These are phyloP conservation scores for Pomatostomus ruficeps DNA, from an alignment of 2,113 vertebrate species.

Conservation along the genomic window DNA sequence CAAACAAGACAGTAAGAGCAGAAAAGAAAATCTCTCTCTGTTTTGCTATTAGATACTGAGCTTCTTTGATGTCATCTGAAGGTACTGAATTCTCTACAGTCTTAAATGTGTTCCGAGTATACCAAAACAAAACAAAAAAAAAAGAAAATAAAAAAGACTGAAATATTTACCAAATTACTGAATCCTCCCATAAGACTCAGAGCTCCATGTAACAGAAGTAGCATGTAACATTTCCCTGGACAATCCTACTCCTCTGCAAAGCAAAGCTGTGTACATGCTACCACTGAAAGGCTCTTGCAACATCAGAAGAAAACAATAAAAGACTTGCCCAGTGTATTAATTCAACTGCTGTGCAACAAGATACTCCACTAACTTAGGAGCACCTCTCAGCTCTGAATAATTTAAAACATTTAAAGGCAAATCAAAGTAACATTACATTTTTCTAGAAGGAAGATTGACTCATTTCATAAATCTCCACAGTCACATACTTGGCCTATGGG, in stretches of 20 bases:
- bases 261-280: not conserved
- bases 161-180: not conserved
- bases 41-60: not conserved
- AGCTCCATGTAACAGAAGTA: not conserved
- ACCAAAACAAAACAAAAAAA: not conserved
- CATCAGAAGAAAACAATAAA: not conserved
- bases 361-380: not conserved
- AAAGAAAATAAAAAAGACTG: not conserved
- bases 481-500: not conserved
- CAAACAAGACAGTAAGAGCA: not conserved
- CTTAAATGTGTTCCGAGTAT: not conserved
- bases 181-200: not conserved
- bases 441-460: not conserved
- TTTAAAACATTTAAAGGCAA: not conserved
- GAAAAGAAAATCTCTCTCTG: not conserved
- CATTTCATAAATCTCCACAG: not conserved
- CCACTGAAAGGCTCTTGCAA: not conserved
- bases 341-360: not conserved
- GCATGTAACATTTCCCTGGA: not conserved
- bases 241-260: not conserved
- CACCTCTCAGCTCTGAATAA: not conserved
- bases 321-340: not conserved
- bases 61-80: not conserved
- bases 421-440: not conserved
- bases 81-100: not conserved